Evolutionary conservation across 2,888 invertebrate species (phyloP).

Genomic region (Eueremaeus valkanovi): DNA sequence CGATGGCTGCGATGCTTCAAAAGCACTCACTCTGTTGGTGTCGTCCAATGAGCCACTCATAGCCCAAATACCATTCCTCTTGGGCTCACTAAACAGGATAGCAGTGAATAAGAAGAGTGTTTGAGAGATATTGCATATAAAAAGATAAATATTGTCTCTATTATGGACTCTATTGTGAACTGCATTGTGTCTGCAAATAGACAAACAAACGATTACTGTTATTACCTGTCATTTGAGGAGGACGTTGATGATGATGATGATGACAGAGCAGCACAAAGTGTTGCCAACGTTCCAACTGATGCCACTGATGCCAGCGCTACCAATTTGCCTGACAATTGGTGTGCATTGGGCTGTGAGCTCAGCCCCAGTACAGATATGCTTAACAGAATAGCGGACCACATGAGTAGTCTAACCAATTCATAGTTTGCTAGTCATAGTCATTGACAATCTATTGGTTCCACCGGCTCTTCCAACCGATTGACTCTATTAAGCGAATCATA

Average conservation of each 20-base stretch:
- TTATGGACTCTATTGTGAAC: slow-evolving; percentile 1
- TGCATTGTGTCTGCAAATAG: not conserved
- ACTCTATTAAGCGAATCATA: not conserved
- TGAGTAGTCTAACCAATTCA: slow-evolving; percentile 22
- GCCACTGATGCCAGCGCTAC: not conserved
- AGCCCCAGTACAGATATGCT: not conserved
- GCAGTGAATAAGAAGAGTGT: not conserved
- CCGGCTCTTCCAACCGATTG: not conserved
- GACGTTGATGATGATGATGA: slow-evolving; percentile 1
- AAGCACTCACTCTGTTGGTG: not conserved
- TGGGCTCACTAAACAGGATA: slow-evolving; percentile 24
- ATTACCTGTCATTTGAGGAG: slow-evolving; percentile 31
- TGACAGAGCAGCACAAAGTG: not conserved
- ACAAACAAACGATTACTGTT: slow-evolving; percentile 19
- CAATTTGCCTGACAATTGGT: slow-evolving; percentile 11
- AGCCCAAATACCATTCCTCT: slow-evolving; percentile 21
- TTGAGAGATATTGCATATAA: slow-evolving; percentile 10
- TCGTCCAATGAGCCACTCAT: slow-evolving; percentile 22
- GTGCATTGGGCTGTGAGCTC: slow-evolving; percentile 3
- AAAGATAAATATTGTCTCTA: slow-evolving; percentile 19
- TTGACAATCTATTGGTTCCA: not conserved
- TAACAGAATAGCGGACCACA: slow-evolving; percentile 5
- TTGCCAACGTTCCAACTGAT: not conserved
- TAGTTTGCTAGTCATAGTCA: slow-evolving; percentile 1
- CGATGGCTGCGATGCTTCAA: not conserved